Conservation (phyloP, 2,888 invertebrate genomes). For the Lithodes maja region DNA sequence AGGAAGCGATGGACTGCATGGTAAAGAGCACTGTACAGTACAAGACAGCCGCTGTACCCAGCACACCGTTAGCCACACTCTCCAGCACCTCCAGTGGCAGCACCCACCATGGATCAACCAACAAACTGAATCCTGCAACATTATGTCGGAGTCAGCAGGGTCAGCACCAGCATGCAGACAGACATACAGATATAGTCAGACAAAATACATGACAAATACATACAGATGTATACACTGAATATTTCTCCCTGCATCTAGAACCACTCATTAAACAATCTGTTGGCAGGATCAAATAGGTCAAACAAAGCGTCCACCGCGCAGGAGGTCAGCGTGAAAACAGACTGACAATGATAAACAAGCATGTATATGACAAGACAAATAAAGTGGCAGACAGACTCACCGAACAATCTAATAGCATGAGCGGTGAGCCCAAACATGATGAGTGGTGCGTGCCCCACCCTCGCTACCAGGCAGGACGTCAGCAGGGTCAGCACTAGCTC, state of each 20-base stretch:
- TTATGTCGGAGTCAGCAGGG: not conserved
- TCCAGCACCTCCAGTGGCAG: constrained; percentile 59
- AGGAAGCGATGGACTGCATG: constrained; percentile 51
- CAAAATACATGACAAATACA: not conserved
- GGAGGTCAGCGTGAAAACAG: too few relatives aligned
- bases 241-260: not conserved
- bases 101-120: constrained; percentile 45
- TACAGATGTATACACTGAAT: not conserved
- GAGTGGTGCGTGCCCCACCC: constrained; percentile 33
- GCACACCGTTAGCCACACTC: constrained; percentile 53
- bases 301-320: too few relatives aligned
- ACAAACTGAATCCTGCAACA: constrained; percentile 46
- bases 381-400: constrained; percentile 14
- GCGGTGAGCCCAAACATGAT: constrained; percentile 48
- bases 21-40: constrained; percentile 57
- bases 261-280: not conserved
- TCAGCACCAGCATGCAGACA: not conserved
- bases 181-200: not conserved
- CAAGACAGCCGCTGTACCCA: constrained; percentile 46
- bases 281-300: not conserved
- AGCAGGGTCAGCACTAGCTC: constrained; percentile 38
- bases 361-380: too few relatives aligned
- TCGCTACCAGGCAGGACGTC: constrained; percentile 15
- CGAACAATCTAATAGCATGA: constrained; percentile 44
- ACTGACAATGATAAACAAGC: too few relatives aligned